Conservation (phyloP, 2,888 invertebrate genomes). For the Melanophora roralis region DNA sequence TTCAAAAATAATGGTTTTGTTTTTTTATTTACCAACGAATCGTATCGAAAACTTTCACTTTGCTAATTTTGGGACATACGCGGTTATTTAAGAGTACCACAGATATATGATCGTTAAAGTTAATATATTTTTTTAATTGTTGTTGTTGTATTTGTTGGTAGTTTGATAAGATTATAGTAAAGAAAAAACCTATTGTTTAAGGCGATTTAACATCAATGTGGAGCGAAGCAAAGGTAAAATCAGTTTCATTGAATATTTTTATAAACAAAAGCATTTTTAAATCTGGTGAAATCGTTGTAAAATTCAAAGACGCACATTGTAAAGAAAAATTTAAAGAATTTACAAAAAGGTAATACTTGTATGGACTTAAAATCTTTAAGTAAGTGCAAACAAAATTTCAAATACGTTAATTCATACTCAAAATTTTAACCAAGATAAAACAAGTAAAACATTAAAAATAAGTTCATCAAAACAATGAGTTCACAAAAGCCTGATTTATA, state of each 20-base stretch:
- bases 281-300: background rate
- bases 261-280: background rate
- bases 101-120: background rate
- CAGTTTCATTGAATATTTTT: conserved; percentile 17
- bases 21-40: too few species aligned
- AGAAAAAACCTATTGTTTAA: background rate
- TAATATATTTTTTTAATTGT: conserved; percentile 5
- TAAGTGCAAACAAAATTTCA: too few species aligned
- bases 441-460: too few species aligned
- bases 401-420: too few species aligned
- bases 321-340: background rate
- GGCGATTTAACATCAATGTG: conserved; percentile 7
- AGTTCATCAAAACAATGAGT: too few species aligned
- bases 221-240: conserved; percentile 1
- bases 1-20: too few species aligned
- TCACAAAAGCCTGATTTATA: too few species aligned
- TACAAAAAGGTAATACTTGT: background rate
- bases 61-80: too few species aligned
- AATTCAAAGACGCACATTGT: background rate
- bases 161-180: conserved; percentile 55
- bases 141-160: conserved; percentile 3
- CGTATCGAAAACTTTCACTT: too few species aligned
- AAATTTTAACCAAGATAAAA: too few species aligned
- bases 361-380: too few species aligned
- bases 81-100: too few species aligned